phyloP scores from a whole-genome alignment of 2,113 vertebrate genomes.

The Camelus bactrianus region DNA sequence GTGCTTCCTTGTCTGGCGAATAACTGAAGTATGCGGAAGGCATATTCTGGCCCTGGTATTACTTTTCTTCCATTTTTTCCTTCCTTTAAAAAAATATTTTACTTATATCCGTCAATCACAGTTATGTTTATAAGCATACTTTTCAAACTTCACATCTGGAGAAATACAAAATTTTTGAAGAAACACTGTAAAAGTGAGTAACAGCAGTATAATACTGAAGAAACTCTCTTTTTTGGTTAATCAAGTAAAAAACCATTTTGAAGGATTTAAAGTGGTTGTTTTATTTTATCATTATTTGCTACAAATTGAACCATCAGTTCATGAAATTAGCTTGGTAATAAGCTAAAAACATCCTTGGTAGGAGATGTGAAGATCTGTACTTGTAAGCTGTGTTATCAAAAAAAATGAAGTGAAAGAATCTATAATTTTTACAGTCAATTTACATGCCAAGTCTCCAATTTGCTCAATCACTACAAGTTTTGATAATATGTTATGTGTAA shows the following conservation, averaged over 20 bases:
- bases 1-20: neutral
- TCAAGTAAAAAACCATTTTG: neutral
- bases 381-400: neutral
- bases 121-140: neutral
- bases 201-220: neutral
- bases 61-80: too few species aligned
- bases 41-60: neutral
- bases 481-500: neutral
- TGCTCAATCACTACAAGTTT: neutral
- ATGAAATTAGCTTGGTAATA: conserved; percentile 33
- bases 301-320: neutral
- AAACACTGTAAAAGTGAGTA: neutral
- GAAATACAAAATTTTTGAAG: neutral
- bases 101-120: neutral
- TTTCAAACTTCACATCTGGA: neutral
- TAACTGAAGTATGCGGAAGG: neutral
- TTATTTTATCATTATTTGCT: conserved; percentile 30
- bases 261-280: neutral
- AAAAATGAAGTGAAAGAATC: neutral
- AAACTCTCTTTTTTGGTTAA: neutral
- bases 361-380: conserved; percentile 17
- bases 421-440: conserved; percentile 27
- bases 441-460: conserved; percentile 13
- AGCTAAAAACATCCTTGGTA: neutral
- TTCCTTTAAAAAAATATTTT: neutral